These are phyloP conservation scores for Idaea straminata DNA, from an alignment of 2,888 invertebrate species.

Conservation along the genomic window DNA sequence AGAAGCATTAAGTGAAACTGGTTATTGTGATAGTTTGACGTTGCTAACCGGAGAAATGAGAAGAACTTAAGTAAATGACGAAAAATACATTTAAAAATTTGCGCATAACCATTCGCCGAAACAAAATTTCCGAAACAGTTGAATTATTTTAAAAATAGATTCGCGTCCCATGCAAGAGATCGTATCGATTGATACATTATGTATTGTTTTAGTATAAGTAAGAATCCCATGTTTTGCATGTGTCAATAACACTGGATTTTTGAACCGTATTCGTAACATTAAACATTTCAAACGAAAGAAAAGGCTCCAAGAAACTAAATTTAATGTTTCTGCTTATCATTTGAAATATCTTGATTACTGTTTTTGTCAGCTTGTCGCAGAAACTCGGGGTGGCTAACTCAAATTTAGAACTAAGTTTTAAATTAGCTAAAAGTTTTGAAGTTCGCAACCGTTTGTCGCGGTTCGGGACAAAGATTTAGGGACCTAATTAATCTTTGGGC, in stretches of 20 bases:
- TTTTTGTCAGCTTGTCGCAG: slow-evolving; percentile 28
- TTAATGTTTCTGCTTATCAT: not conserved
- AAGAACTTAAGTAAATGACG: slow-evolving; percentile 9
- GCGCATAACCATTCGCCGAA: slow-evolving; percentile 35
- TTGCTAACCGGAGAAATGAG: slow-evolving; percentile 20
- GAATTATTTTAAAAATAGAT: slow-evolving; percentile 52
- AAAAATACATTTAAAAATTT: slow-evolving; percentile 39
- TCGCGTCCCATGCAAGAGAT: slow-evolving; percentile 33
- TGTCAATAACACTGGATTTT: slow-evolving; percentile 42
- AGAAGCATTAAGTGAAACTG: slow-evolving; percentile 12
- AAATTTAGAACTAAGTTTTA: slow-evolving; percentile 35
- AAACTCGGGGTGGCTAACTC: slow-evolving; percentile 28
- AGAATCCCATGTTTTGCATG: slow-evolving; percentile 40
- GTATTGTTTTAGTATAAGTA: slow-evolving; percentile 41
- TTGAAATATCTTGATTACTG: slow-evolving; percentile 21
- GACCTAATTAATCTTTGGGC: slow-evolving; percentile 48
- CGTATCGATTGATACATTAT: slow-evolving; percentile 44
- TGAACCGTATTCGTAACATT: not conserved
- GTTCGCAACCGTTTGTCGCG: slow-evolving; percentile 41
- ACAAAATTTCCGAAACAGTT: slow-evolving; percentile 48
- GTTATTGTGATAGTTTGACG: slow-evolving; percentile 9
- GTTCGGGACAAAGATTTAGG: slow-evolving; percentile 47
- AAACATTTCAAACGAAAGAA: not conserved
- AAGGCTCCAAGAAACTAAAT: not conserved
- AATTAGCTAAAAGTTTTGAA: slow-evolving; percentile 44